Percentiles rank a stretch among this genome's conserved stretches.
Conservation (phyloP, 2,113 vertebrate genomes). For the Glaucomys volans region DNA sequence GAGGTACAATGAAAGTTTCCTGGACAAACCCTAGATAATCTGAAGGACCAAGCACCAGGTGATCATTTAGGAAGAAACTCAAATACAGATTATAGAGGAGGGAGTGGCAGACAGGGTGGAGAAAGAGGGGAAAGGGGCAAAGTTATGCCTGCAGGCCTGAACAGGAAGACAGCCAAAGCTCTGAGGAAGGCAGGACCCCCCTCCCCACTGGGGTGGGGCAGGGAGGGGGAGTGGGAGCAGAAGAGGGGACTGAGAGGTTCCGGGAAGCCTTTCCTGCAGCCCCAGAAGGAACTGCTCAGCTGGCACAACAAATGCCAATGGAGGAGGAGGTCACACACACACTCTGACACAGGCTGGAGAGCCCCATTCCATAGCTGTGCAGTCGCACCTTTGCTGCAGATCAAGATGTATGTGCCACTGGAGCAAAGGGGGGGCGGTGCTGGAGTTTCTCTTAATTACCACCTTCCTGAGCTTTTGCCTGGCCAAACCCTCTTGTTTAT, state of each 20-base stretch:
- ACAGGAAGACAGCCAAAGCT: constrained; percentile 26
- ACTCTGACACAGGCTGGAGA: neutral
- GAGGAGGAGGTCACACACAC: too few species aligned
- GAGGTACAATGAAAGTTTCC: neutral
- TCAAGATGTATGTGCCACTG: neutral
- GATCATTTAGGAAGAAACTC: neutral
- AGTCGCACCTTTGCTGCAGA: neutral
- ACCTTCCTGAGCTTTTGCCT: neutral
- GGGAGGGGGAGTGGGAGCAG: neutral
- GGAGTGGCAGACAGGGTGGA: neutral
- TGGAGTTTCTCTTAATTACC: neutral
- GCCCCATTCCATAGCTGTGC: neutral
- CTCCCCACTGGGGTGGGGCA: neutral
- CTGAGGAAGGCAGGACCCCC: neutral
- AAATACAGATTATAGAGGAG: neutral
- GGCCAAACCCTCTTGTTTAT: neutral
- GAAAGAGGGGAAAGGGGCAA: neutral
- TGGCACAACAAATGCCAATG: neutral
- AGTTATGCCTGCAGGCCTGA: neutral
- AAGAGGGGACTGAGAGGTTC: neutral
- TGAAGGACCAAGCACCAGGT: neutral
- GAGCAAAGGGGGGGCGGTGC: neutral
- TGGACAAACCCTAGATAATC: neutral
- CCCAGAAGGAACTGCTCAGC: neutral
- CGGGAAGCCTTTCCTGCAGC: neutral